Evolutionary conservation across 2,113 vertebrate species (phyloP).

Genomic region (Diphyllodes magnificus): DNA sequence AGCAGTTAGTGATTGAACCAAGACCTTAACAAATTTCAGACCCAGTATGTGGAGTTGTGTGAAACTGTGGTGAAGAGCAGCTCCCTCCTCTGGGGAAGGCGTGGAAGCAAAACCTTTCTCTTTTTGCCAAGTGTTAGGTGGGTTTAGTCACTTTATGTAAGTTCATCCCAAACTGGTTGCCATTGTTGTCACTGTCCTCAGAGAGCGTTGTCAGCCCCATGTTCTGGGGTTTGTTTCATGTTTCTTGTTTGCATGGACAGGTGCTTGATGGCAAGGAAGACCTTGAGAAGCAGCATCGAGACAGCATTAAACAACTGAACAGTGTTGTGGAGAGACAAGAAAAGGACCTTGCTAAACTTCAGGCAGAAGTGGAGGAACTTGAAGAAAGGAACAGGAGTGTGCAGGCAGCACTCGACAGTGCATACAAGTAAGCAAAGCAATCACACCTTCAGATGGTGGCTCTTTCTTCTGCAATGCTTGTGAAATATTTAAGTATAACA

Average conservation of each 20-base stretch:
- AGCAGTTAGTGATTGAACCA: neutral
- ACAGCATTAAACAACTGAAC: conserved; percentile 93
- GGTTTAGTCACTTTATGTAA: neutral
- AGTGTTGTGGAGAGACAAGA: conserved; percentile 87
- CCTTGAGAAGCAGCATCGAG: conserved; percentile 92
- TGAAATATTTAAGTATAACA: neutral
- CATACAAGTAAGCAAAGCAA: conserved; percentile 83
- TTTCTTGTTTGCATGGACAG: conserved; percentile 58
- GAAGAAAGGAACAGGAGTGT: conserved; percentile 89
- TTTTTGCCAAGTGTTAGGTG: neutral
- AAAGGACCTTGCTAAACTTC: conserved; percentile 81
- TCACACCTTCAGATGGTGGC: neutral
- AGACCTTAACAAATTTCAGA: neutral
- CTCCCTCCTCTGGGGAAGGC: neutral
- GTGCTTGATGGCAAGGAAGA: conserved; percentile 96
- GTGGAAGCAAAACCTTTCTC: neutral
- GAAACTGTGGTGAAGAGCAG: neutral
- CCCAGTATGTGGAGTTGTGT: neutral
- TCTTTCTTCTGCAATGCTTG: neutral
- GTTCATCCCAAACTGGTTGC: neutral
- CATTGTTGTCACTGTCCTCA: neutral
- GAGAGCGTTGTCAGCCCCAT: rapidly evolving
- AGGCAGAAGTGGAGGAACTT: conserved; percentile 80
- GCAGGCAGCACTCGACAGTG: conserved; percentile 87
- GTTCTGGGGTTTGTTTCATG: neutral